Conservation (phyloP, 1,140 invertebrate genomes). For the Drosophila saltans region DNA sequence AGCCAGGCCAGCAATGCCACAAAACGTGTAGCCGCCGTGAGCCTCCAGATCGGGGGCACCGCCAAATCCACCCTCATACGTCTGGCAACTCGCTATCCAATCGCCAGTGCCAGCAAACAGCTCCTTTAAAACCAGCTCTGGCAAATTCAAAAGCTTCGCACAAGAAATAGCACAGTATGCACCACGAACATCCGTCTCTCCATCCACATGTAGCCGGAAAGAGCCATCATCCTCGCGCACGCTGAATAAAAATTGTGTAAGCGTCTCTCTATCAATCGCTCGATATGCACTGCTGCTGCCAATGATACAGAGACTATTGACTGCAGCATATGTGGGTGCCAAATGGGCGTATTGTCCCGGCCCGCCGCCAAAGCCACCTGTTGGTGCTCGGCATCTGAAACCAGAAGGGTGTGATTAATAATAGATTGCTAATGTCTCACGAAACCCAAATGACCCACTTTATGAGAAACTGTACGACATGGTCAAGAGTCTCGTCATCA, state of each 20-base stretch:
- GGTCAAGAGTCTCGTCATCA: conserved; percentile 86
- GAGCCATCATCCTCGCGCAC: conserved; percentile 93
- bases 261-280: conserved; percentile 90
- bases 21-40: conserved; percentile 99
- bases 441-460: conserved; percentile 49
- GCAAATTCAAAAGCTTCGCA: conserved; percentile 93
- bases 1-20: conserved; percentile 94
- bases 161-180: conserved; percentile 97
- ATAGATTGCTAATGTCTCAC: background rate
- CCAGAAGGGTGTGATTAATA: conserved; percentile 10
- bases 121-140: conserved; percentile 86
- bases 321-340: conserved; percentile 98
- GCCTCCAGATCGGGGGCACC: conserved; percentile 97
- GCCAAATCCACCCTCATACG: conserved; percentile 99
- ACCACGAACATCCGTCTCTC: conserved; percentile 98
- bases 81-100: conserved; percentile 97
- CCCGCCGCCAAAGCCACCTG: conserved; percentile 97
- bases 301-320: conserved; percentile 95
- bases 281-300: conserved; percentile 93
- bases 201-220: conserved; percentile 95
- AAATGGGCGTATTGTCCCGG: conserved; percentile 96
- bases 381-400: conserved; percentile 89
- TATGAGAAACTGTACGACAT: conserved; percentile 88
- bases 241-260: conserved; percentile 91
- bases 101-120: conserved; percentile 94